Base-by-base conservation (phyloP, 92 coral and sea anemone species). In the Phenganax stokvisi region DNA sequence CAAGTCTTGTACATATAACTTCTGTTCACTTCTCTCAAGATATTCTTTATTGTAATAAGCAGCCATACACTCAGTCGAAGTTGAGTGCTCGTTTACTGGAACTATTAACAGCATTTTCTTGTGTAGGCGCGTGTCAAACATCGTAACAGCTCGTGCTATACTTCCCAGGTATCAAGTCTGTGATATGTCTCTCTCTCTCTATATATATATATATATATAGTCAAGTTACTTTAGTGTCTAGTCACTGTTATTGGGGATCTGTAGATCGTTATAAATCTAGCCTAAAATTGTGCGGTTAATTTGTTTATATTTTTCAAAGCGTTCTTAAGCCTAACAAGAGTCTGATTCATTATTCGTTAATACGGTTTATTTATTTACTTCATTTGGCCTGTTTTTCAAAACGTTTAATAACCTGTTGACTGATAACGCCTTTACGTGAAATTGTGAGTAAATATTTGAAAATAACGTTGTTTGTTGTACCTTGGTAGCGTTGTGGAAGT, bases 61-160 rank as follows among this genome's bases (percentile, higher is more conserved):
- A 27, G 0, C 3, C 58, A 56, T 17, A 76, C 55, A 28, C 52
- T 16, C 80, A 12, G 44, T 17, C 69, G 47, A 29, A 15, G 15
- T 76, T 57, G 68, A 53, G 12, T 56, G 68, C 57, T 58, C 80
- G 51, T 76, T 76, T 76, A 15, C 68, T 57, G 37, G 52, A 57
- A 76, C 25, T 76, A 76, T 76, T 56, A 76, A 57, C 67, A 51
- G 31, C 72, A 9, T 37, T 66, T 56, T 53, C 25, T 76, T 76
- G 80, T 76, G 51, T 76, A 56, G 25, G 67, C 51, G 25, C 58
- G 51, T 31, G 67, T 76, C 16, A 16, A 11, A 20, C 44, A 55
- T 54, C 68, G 58, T 10, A 57, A 28, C 68, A 57, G 68, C 54
- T 76, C 55, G 80, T 30, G 20, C 67, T 76, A 57, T 20, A 37